A percentile compares a stretch with the other conserved stretches of the same genome.
Conservation (phyloP, 2,888 invertebrate genomes). For the Fragum fragum region DNA sequence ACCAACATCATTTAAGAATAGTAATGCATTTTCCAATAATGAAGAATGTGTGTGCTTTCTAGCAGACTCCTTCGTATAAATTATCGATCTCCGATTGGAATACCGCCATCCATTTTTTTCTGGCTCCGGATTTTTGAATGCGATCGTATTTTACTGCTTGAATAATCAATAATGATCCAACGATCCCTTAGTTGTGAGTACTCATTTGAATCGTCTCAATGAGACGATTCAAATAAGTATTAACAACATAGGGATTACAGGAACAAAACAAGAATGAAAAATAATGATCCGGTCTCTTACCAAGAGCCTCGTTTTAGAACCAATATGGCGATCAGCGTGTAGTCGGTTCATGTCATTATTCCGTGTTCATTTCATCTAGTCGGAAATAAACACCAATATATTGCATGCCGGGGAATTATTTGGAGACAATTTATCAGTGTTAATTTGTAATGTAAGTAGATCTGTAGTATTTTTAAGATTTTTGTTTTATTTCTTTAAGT, state of each 20-base stretch:
- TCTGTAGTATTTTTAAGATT: not conserved
- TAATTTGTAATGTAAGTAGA: not conserved
- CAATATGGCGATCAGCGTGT: constrained; percentile 12
- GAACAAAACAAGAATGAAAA: too few species aligned
- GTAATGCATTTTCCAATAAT: constrained; percentile 15
- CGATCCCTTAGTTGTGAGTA: too few species aligned
- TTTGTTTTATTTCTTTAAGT: not conserved
- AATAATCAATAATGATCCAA: too few species aligned
- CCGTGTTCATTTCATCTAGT: not conserved
- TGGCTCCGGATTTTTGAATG: not conserved
- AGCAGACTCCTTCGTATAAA: constrained; percentile 16
- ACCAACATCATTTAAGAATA: too few species aligned
- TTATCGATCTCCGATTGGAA: constrained; percentile 43
- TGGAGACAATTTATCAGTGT: too few species aligned
- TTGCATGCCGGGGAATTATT: not conserved
- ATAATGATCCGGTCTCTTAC: not conserved
- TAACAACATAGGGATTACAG: too few species aligned
- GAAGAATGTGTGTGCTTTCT: not conserved
- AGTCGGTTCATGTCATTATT: not conserved
- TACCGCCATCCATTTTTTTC: constrained; percentile 41
- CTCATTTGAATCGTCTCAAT: too few species aligned
- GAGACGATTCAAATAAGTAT: too few species aligned
- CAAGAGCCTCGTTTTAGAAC: not conserved
- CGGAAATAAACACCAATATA: not conserved
- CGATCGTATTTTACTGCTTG: not conserved